Conservation (phyloP, 2,888 invertebrate species). For the Limnephilus auricula region DNA sequence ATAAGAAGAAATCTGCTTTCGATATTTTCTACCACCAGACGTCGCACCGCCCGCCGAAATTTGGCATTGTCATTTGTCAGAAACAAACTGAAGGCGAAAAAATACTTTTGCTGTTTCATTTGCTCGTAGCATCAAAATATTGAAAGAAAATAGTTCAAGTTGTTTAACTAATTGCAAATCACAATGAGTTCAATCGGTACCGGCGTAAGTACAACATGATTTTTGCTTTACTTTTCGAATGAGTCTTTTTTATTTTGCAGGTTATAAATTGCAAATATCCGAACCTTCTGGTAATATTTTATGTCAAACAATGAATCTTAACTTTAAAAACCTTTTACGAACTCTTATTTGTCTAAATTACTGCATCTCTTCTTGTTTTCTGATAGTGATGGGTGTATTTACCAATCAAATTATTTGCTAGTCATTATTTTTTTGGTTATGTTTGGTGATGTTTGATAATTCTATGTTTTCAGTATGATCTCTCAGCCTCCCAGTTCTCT, state of each 20-base stretch:
- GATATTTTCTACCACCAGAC: background rate
- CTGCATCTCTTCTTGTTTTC: background rate
- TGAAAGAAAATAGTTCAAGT: background rate
- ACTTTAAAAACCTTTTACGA: background rate
- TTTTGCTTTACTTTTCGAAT: slow-evolving; percentile 5
- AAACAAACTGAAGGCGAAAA: background rate
- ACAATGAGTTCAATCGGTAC: slow-evolving; percentile 97
- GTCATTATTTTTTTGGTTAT: slow-evolving; percentile 41
- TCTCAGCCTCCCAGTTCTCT: slow-evolving; percentile 99
- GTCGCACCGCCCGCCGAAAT: background rate
- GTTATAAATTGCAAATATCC: background rate
- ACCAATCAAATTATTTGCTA: background rate
- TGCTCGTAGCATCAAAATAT: background rate
- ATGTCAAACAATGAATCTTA: background rate
- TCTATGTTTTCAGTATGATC: slow-evolving; percentile 89
- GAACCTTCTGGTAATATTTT: background rate
- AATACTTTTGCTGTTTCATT: slow-evolving; percentile 54
- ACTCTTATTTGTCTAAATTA: background rate
- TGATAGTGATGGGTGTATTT: background rate
- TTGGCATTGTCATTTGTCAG: slow-evolving; percentile 60
- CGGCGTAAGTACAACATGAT: slow-evolving; percentile 82
- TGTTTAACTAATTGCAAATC: background rate
- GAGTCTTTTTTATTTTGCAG: slow-evolving; percentile 28
- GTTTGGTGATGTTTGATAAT: background rate
- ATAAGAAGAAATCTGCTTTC: background rate